Evolutionary conservation across 2,797 vertebrate genomes (phyloP).

Genomic region (Cottoperca gobio): DNA sequence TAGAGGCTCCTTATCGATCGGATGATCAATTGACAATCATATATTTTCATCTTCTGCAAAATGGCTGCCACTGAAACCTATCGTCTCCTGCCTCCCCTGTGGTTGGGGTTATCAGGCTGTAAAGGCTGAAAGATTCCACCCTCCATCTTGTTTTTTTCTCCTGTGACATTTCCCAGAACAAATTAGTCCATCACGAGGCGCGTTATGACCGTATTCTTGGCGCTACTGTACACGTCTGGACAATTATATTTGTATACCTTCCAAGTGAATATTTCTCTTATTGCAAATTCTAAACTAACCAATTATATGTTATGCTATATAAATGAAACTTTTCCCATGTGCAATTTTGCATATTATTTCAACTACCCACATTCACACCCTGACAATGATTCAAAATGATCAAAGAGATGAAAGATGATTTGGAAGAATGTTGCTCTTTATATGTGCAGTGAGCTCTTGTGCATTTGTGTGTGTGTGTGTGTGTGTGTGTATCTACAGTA

Average conservation of each 20-base stretch:
- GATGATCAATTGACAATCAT: constrained; percentile 73
- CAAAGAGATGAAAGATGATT: constrained; percentile 65
- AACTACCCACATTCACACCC: constrained; percentile 38
- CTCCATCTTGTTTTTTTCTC: constrained; percentile 32
- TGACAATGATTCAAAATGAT: constrained; percentile 68
- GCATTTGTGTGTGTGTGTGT: constrained; percentile 50
- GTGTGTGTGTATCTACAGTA: constrained; percentile 23
- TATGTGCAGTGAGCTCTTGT: constrained; percentile 42
- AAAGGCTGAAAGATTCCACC: constrained; percentile 46
- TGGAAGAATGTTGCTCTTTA: constrained; percentile 47
- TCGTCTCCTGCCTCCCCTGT: constrained; percentile 44
- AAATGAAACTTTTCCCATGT: constrained; percentile 30
- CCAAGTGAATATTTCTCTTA: constrained; percentile 22
- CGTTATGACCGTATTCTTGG: constrained; percentile 31
- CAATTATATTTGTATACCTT: constrained; percentile 43
- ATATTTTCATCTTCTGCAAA: constrained; percentile 46
- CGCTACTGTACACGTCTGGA: constrained; percentile 18
- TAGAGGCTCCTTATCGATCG: constrained; percentile 55
- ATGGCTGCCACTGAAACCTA: constrained; percentile 40
- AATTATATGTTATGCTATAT: constrained; percentile 21
- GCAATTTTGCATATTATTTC: constrained; percentile 50
- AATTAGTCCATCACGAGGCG: constrained; percentile 61
- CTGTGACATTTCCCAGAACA: constrained; percentile 62
- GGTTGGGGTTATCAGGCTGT: constrained; percentile 35
- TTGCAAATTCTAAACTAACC: constrained; percentile 32